These are phyloP conservation scores for Channa maculata DNA, from an alignment of 2,113 vertebrate genomes.

Conservation along the genomic window DNA sequence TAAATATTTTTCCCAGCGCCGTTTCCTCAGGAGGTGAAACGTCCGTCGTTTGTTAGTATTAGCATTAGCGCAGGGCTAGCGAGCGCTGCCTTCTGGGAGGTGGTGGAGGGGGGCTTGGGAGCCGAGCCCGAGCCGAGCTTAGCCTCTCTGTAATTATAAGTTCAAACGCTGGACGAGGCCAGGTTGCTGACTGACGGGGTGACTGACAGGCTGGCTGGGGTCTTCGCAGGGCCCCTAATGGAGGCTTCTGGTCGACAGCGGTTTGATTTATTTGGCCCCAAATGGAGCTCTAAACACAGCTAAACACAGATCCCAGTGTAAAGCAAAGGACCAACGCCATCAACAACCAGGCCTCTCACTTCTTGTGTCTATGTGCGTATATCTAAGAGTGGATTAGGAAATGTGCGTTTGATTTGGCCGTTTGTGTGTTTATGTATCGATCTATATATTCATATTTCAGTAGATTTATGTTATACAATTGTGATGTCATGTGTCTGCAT, in stretches of 20 bases:
- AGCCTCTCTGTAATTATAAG: conserved; percentile 84
- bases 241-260: conserved; percentile 82
- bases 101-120: background rate
- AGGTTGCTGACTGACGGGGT: conserved; percentile 71
- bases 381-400: conserved; percentile 30
- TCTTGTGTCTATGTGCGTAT: conserved; percentile 31
- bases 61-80: conserved; percentile 67
- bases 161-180: conserved; percentile 80
- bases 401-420: conserved; percentile 27
- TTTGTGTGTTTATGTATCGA: conserved; percentile 16
- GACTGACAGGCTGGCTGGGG: conserved; percentile 80
- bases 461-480: background rate
- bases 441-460: conserved; percentile 3
- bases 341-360: conserved; percentile 62
- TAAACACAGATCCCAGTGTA: conserved; percentile 84
- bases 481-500: background rate
- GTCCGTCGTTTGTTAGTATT: conserved; percentile 71
- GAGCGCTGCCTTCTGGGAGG: conserved; percentile 32
- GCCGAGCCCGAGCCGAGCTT: conserved; percentile 38
- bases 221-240: conserved; percentile 80
- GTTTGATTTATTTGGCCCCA: conserved; percentile 84
- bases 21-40: conserved; percentile 70
- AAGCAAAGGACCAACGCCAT: conserved; percentile 70
- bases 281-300: conserved; percentile 81
- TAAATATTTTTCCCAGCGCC: conserved; percentile 72